These are phyloP conservation scores for Rhodinocichla rosea DNA, from an alignment of 2,113 vertebrate genomes.

Conservation along the genomic window DNA sequence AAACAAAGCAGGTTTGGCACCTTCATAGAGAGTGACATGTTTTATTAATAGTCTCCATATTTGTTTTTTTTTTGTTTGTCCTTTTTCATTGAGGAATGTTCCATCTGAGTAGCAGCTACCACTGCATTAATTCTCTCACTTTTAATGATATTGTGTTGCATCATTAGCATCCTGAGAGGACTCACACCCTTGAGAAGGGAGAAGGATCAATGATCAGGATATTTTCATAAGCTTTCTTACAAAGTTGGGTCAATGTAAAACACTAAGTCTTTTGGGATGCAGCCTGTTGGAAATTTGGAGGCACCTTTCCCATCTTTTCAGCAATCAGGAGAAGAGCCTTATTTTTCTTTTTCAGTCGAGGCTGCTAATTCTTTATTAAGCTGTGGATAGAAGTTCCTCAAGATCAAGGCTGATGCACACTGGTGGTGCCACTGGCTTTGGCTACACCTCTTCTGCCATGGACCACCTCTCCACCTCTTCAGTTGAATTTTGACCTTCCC, in stretches of 20 bases:
- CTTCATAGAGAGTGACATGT: neutral
- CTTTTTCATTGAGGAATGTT: neutral
- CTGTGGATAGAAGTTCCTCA: neutral
- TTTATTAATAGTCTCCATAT: neutral
- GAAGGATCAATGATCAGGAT: neutral
- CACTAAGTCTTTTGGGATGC: neutral
- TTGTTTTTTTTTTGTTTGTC: neutral
- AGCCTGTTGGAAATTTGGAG: neutral
- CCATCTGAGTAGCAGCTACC: neutral
- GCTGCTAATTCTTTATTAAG: neutral
- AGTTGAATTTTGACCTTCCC: neutral
- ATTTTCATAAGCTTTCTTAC: neutral
- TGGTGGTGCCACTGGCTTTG: neutral
- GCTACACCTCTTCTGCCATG: neutral
- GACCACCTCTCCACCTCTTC: too few species aligned
- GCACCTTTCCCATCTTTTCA: neutral
- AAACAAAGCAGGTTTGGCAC: neutral
- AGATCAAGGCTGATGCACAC: neutral
- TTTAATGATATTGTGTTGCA: neutral
- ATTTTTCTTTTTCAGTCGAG: neutral
- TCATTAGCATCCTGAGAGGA: neutral
- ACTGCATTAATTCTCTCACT: neutral
- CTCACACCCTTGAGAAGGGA: neutral
- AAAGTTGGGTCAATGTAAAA: neutral
- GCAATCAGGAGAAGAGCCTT: neutral